A percentile compares a stretch with the other conserved stretches of the same genome.
Evolutionary conservation across 2,888 invertebrate genomes (phyloP).

Genomic region (Eupeodes latifasciatus): DNA sequence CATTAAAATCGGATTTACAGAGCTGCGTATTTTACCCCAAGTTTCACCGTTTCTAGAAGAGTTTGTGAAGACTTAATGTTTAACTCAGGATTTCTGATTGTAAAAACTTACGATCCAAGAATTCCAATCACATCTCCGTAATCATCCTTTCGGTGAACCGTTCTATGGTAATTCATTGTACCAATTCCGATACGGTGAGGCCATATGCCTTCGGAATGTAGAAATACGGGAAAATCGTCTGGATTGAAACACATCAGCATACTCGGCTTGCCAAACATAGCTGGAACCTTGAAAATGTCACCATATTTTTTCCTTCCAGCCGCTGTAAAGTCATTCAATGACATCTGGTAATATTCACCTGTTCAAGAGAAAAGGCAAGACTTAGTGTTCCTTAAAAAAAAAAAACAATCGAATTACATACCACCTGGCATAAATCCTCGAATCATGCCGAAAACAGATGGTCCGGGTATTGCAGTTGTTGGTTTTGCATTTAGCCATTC

Average conservation of each 20-base stretch:
- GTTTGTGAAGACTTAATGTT: constrained; percentile 80
- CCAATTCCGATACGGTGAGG: constrained; percentile 83
- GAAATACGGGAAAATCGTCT: constrained; percentile 84
- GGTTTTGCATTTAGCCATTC: constrained; percentile 79
- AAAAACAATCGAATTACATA: constrained; percentile 59
- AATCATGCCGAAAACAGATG: constrained; percentile 78
- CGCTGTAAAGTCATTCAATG: constrained; percentile 70
- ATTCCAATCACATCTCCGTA: constrained; percentile 77
- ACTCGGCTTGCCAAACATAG: constrained; percentile 80
- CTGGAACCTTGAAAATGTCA: constrained; percentile 83
- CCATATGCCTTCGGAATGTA: constrained; percentile 85
- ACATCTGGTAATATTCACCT: constrained; percentile 76
- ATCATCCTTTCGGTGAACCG: constrained; percentile 77
- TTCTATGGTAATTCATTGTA: constrained; percentile 83
- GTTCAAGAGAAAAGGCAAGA: not conserved
- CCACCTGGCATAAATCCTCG: constrained; percentile 80
- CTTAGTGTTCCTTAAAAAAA: not conserved
- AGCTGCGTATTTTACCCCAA: constrained; percentile 88
- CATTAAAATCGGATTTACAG: constrained; percentile 88
- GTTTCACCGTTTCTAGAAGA: constrained; percentile 86
- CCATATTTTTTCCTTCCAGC: constrained; percentile 81
- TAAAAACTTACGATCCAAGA: constrained; percentile 72
- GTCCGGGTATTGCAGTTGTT: constrained; percentile 79
- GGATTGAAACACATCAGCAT: constrained; percentile 85
- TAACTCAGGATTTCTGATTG: constrained; percentile 52